Conservation (phyloP, 1,140 invertebrate genomes). For the Drosophila micromelanica region DNA sequence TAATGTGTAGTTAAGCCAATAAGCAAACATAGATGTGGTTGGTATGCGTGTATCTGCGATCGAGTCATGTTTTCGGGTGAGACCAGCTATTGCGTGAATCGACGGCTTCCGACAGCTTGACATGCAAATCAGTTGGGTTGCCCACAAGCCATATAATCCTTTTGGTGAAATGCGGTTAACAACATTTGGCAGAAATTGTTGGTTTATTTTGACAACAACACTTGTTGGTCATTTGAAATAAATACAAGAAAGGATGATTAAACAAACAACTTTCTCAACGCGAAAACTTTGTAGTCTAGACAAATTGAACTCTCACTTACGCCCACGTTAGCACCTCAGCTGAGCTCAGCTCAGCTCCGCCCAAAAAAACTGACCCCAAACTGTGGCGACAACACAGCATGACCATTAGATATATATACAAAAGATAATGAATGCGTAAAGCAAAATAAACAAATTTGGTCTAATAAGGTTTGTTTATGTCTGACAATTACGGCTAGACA, state of each 20-base stretch:
- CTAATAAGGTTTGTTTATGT: conserved; percentile 57
- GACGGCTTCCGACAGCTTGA: conserved; percentile 72
- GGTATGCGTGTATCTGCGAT: conserved; percentile 12
- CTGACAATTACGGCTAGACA: conserved; percentile 30
- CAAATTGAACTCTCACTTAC: conserved; percentile 41
- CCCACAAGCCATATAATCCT: conserved; percentile 41
- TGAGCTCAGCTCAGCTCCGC: conserved; percentile 1
- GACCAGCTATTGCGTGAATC: conserved; percentile 65
- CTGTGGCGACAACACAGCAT: conserved; percentile 10
- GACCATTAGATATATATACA: conserved; percentile 21
- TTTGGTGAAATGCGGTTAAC: conserved; percentile 36
- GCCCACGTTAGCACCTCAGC: conserved; percentile 59
- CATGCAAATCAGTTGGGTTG: conserved; percentile 63
- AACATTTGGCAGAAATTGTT: conserved; percentile 15
- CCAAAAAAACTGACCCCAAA: conserved; percentile 5
- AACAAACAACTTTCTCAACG: conserved; percentile 50
- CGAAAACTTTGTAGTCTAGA: conserved; percentile 15
- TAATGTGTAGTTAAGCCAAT: conserved; percentile 35
- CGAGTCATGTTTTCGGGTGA: conserved; percentile 53
- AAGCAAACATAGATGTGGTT: conserved; percentile 37
- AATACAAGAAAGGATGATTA: not conserved
- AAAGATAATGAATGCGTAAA: conserved; percentile 44
- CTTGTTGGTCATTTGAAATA: conserved; percentile 8
- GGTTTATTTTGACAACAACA: conserved; percentile 2
- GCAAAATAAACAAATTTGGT: conserved; percentile 69